A percentile compares a stretch with the other conserved stretches of the same genome.
Evolutionary conservation across 2,888 invertebrate species (phyloP).

Genomic region (Drosophila mettleri): DNA sequence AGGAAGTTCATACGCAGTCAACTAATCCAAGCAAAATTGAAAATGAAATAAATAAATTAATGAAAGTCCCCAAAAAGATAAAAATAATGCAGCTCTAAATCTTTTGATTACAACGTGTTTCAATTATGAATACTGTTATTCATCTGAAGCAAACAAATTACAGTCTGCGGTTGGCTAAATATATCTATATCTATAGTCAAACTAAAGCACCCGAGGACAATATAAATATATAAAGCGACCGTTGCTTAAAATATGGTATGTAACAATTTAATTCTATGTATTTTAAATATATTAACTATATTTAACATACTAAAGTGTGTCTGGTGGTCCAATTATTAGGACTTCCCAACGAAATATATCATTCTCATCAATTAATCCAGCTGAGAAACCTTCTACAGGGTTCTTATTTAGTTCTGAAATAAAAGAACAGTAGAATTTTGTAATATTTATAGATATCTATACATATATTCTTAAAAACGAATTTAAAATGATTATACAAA

Average conservation of each 20-base stretch:
- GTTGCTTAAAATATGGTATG: background rate
- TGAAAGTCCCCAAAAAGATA: constrained; percentile 5
- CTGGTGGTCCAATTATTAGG: constrained; percentile 99
- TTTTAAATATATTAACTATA: constrained; percentile 13
- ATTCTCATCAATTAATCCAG: constrained; percentile 99
- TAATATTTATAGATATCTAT: constrained; percentile 1
- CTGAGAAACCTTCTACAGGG: constrained; percentile 99
- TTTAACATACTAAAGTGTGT: constrained; percentile 97
- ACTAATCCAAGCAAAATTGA: constrained; percentile 11
- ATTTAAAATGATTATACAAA: background rate
- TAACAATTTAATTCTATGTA: background rate
- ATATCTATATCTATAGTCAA: background rate
- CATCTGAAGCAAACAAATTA: background rate
- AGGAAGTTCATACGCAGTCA: background rate
- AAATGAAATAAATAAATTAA: constrained; percentile 10
- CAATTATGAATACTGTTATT: background rate
- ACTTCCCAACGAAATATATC: constrained; percentile 99
- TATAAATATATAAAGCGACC: background rate
- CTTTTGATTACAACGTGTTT: background rate
- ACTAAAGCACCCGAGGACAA: background rate
- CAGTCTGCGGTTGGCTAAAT: background rate
- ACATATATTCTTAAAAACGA: background rate
- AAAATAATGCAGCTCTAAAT: background rate
- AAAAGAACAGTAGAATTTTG: constrained; percentile 27
- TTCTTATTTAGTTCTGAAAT: constrained; percentile 97